Percentiles rank a stretch among this genome's conserved stretches.
These are phyloP conservation scores for Rhynchotus rufescens DNA, from an alignment of 2,797 vertebrate genomes.

Conservation along the genomic window DNA sequence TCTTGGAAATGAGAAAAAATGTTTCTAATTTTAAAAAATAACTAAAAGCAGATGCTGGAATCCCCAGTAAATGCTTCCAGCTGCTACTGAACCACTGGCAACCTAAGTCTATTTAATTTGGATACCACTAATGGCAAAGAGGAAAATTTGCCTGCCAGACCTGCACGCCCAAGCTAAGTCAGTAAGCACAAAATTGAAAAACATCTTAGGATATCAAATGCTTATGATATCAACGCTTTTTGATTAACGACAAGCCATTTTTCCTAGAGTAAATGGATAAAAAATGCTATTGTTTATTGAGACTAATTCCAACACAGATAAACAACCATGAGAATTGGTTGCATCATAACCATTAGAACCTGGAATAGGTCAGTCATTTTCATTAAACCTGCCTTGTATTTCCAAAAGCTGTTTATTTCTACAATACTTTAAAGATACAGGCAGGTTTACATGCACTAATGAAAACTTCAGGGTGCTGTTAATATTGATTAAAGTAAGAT, in stretches of 20 bases:
- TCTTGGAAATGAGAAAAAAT: slow-evolving; percentile 57
- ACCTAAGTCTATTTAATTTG: slow-evolving; percentile 74
- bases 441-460: slow-evolving; percentile 40
- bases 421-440: slow-evolving; percentile 26
- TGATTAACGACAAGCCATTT: background rate
- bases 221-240: background rate
- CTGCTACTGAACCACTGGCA: slow-evolving; percentile 77
- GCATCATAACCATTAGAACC: background rate
- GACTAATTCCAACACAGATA: slow-evolving; percentile 24
- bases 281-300: slow-evolving; percentile 41
- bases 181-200: slow-evolving; percentile 48
- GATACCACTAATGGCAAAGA: slow-evolving; percentile 64
- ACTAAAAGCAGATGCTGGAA: slow-evolving; percentile 75
- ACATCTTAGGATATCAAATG: background rate
- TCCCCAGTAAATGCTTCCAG: slow-evolving; percentile 76
- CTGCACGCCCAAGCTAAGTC: slow-evolving; percentile 32
- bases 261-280: slow-evolving; percentile 35
- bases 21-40: slow-evolving; percentile 74
- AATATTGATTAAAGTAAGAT: slow-evolving; percentile 75
- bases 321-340: slow-evolving; percentile 1
- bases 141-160: slow-evolving; percentile 70
- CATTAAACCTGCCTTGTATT: slow-evolving; percentile 28
- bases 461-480: slow-evolving; percentile 65
- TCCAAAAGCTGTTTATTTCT: slow-evolving; percentile 19
- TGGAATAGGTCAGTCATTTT: slow-evolving; percentile 24